Evolutionary conservation across 1,140 invertebrate species (phyloP).

Genomic region (Epicauta chinensis): DNA sequence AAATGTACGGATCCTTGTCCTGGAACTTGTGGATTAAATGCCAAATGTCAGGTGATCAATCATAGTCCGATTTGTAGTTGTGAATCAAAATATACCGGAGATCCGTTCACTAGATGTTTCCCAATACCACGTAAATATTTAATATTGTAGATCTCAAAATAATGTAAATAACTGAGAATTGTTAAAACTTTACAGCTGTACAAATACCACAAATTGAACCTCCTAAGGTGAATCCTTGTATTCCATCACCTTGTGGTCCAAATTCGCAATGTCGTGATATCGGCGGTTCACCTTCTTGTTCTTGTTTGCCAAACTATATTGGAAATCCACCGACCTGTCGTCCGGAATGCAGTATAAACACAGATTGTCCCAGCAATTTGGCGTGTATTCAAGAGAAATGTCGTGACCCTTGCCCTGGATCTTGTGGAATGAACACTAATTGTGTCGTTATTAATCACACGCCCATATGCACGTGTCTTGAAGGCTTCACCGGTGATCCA

Average conservation of each 20-base stretch:
- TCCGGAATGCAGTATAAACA: conserved; percentile 64
- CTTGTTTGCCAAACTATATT: conserved; percentile 58
- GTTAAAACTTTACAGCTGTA: conserved; percentile 38
- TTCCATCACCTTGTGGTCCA: conserved; percentile 73
- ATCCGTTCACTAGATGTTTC: conserved; percentile 52
- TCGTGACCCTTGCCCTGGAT: conserved; percentile 63
- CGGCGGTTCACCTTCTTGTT: conserved; percentile 54
- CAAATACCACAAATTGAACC: conserved; percentile 36
- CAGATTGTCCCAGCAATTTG: conserved; percentile 64
- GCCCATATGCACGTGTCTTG: conserved; percentile 61
- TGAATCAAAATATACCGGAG: conserved; percentile 46
- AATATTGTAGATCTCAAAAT: not conserved
- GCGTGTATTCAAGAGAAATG: conserved; percentile 69
- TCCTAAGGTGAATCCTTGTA: conserved; percentile 55
- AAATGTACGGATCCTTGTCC: conserved; percentile 70
- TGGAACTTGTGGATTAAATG: conserved; percentile 65
- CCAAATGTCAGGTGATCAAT: conserved; percentile 66
- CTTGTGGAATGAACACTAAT: conserved; percentile 63
- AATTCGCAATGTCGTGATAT: conserved; percentile 67
- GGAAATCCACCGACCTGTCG: conserved; percentile 65
- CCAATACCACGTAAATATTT: conserved; percentile 29
- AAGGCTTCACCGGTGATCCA: conserved; percentile 59
- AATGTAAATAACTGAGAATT: conserved; percentile 7
- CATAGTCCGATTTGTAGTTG: conserved; percentile 56
- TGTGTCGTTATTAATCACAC: conserved; percentile 73